Evolutionary conservation across 2,113 vertebrate species (phyloP), one percentile per base, ranked within the genome.

Genomic region (Lota lota): DNA sequence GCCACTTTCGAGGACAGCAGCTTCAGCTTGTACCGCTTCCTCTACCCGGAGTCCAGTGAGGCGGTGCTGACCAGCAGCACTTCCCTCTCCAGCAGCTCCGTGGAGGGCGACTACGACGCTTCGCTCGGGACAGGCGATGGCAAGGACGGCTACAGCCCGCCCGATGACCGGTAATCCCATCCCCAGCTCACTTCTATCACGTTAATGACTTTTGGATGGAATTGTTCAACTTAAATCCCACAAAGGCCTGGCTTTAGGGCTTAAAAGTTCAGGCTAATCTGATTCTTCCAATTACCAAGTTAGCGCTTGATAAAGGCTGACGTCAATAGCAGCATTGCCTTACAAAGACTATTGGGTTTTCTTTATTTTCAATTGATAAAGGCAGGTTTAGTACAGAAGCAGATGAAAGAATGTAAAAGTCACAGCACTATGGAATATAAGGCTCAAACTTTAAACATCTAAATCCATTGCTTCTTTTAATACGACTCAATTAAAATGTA

Each of bases 21-120:
- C 72, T 95, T 89, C 85, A 97, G 97, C 79, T 89, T 99, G 73
- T 99, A 99, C 79, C 89, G 97, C 21, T 98, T 99, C 82, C 90
- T 93, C 36, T 92, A 83, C 16, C 60, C 77, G 6, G 28, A 57
- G 0, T 62, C 53, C 1, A 18, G 22, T 67, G 70, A 83, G 3
- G 28, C 74, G 2, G 2, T 72, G 0, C 67, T 82, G 70, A 67
- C 64, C 57, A 63, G 58, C 63, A 6, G 70, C 87, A 7, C 88
- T 22, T 73, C 91, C 75, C 62, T 69, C 51, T 36, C 91, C 88
- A 36, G 77, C 0, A 67, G 64, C 51, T 88, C 77, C 11, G 79
- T 83, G 1, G 92, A 94, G 63, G 93, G 86, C 14, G 90, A 88
- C 72, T 91, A 84, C 60, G 85, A 88, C 61, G 89, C 89, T 1